Evolutionary conservation across 2,888 invertebrate genomes (phyloP), one percentile per base, ranked within the genome.

Genomic region (Cremastobaeus sp.): DNA sequence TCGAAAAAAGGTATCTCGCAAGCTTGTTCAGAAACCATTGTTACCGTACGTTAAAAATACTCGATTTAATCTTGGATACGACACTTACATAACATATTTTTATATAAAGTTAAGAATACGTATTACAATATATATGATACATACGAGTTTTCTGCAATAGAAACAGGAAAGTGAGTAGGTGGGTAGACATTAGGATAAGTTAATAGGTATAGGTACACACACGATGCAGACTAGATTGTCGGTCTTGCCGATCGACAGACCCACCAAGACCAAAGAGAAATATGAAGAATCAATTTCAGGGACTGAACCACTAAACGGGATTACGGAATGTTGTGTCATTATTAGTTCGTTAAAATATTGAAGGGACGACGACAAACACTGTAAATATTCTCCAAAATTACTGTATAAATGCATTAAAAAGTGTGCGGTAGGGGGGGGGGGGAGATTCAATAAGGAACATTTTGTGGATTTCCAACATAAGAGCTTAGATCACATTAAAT

Each of bases 191-290:
- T 75, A 75, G 69, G 60, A 50, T 62, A 70, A 62, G 57, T 62
- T 64, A 47, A 71, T 66, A 70, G 60, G 74, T 70, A 70, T 66
- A 75, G 71, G 68, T 70, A 68, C 71, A 75, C n/a, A n/a, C 74
- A 71, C 66, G 74, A 74, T 70, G 74, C 74, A 74, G 74, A 70
- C 74, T 74, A 74, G 74, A 74, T 74, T 74, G 74, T 74, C 74
- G 74, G 74, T 69, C 69, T 69, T 74, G 74, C 74, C 74, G 74
- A 65, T 74, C 70, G 70, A 65, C 65, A 50, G 70, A 70, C 60
- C 60, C 52, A 70, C 60, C 62, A 57, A 62, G 74, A 70, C 59
- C 70, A 70, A 75, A 39, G 65, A 65, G 65, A 65, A 74, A 60
- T 72, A 71, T 74, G 52, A 74, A 68, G 54, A 52, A 47, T 59